Conservation (phyloP, 92 coral and sea anemone species). For the Nematostella vectensis region DNA sequence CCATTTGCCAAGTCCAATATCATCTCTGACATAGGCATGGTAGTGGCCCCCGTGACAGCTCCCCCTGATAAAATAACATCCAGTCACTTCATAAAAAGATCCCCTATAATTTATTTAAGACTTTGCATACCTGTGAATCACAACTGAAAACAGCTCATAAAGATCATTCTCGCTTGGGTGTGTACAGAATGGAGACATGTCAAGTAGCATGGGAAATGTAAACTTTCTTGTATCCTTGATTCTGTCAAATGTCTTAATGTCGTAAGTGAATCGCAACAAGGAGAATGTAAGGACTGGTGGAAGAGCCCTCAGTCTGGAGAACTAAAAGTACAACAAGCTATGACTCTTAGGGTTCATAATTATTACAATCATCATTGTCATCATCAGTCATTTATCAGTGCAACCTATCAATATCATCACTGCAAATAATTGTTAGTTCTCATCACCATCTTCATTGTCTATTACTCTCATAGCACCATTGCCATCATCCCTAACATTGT, state of each 20-base stretch:
- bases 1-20: constrained; percentile 55
- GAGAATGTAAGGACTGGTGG: constrained; percentile 71
- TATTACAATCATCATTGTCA: neutral
- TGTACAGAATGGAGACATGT: constrained; percentile 63
- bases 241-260: constrained; percentile 48
- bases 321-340: constrained; percentile 10
- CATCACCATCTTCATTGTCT: no score
- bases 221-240: constrained; percentile 65
- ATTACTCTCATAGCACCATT: no score
- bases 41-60: constrained; percentile 87
- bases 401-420: no score
- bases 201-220: constrained; percentile 53
- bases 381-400: neutral
- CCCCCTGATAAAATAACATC: constrained; percentile 51
- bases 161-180: constrained; percentile 18
- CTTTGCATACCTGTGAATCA: constrained; percentile 81
- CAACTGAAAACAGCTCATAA: constrained; percentile 66
- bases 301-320: constrained; percentile 53
- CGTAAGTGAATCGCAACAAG: constrained; percentile 62
- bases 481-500: no score
- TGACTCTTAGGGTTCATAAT: neutral
- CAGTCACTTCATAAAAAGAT: no score
- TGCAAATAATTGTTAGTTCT: no score
- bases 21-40: constrained; percentile 66
- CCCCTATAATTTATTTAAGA: no score